Evolutionary conservation across 2,888 invertebrate genomes (phyloP).

Genomic region (Balanococcus diminutus): DNA sequence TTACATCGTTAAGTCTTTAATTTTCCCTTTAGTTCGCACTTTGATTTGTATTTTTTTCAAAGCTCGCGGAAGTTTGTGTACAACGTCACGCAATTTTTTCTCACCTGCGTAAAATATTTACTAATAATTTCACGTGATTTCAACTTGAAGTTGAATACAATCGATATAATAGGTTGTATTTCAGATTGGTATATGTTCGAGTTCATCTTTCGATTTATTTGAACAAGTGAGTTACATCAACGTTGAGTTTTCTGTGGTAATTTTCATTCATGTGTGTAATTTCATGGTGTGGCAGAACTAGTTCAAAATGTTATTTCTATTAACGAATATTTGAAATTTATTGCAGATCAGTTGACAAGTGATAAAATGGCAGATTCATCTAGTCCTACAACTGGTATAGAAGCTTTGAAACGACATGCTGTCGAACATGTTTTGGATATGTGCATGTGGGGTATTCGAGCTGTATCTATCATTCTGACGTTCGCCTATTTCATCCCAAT

Average conservation of each 20-base stretch:
- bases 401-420: constrained; percentile 74
- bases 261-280: not conserved
- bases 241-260: not conserved
- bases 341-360: not conserved
- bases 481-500: constrained; percentile 84
- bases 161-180: not conserved
- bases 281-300: not conserved
- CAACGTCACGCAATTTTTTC: constrained; percentile 12
- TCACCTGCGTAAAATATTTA: not conserved
- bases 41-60: not conserved
- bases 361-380: constrained; percentile 52
- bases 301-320: not conserved
- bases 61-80: not conserved
- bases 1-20: not conserved
- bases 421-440: constrained; percentile 85
- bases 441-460: constrained; percentile 83
- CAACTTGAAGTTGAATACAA: not conserved
- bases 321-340: not conserved
- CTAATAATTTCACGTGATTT: not conserved
- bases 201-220: not conserved
- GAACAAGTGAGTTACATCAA: not conserved
- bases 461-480: constrained; percentile 83
- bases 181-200: not conserved
- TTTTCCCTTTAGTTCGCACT: not conserved
- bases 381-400: constrained; percentile 66